Base-by-base conservation (phyloP, 2,888 invertebrate species). In the Schizotus pectinicornis region DNA sequence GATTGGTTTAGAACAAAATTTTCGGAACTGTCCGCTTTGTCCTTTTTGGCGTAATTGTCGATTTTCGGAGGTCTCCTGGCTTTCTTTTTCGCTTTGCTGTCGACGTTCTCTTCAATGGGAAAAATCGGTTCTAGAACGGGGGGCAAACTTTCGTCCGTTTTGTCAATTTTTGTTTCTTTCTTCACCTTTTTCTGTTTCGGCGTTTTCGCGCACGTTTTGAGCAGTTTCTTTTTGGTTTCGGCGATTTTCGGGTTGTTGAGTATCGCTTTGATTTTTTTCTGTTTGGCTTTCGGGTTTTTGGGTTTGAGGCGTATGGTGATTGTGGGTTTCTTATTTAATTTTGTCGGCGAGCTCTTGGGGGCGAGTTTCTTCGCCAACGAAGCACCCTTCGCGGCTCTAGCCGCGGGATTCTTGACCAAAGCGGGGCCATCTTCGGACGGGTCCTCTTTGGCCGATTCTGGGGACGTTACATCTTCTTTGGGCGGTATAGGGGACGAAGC, bases 71-170 rank as follows among this genome's bases (percentile, higher is more conserved):
- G 32, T 54, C 57, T 54, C 64, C 61, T 45, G 8, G 12, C 32
- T 43, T 69, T 70, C 39, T 60, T 58, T 31, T 53, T 34, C 14
- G 39, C 45, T 52, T 67, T 68, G 13, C 67, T 69, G 5, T 62
- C 60, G 14, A 41, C n/a, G 33, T 61, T 74, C 48, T 70, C 72
- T 13, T 72, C 72, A 12, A 68, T 62, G 2, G 77, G 73, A 45
- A 72, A 72, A 39, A 77, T 74, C 7, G 76, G 75, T 66, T 78
- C 76, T 39, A 77, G 62, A 45, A 75, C 73, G n/a, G 76, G 77
- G 3, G 75, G 73, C 33, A 56, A 56, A 36, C 69, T 65, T 7
- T 72, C 71, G 7, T 61, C 62, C 8, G 43, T 50, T 57, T 70
- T 65, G 11, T 46, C 35, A 41, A 22, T 22, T 22, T 22, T 22